Evolutionary conservation across 2,797 vertebrate genomes (phyloP), one percentile per base, ranked within the genome.

Genomic region (Lacerta bilineata): DNA sequence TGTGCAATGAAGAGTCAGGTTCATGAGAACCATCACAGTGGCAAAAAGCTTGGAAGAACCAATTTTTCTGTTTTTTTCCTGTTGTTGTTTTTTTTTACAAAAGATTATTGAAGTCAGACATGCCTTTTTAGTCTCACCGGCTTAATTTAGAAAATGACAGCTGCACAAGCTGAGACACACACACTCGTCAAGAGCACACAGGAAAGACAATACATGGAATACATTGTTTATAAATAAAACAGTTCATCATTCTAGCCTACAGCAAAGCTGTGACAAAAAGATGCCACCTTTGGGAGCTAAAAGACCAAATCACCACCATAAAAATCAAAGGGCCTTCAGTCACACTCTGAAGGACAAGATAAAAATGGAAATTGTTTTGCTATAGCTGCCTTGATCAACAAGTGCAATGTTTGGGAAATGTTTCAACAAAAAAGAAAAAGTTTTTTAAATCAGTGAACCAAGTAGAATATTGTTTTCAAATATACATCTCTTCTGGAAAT

Each of bases 21-120:
- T 39, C 27, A 43, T 27, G 90, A 92, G 78, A 87, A 92, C 86
- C 79, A 88, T 96, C 96, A 96, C 97, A 96, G 97, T 97, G 97
- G 93, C 90, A 66, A 8, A 88, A 95, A 75, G 77, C 85, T 93
- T 89, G 93, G 93, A 95, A 94, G 93, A 95, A 94, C 88, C 0
- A 88, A 94, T 76, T 90, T 77, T 90, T 76, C 41, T 64, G 8
- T 77, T 27, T 27, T 76, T 90, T 75, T 90, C 68, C 41, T 64
- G 8, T 77, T 27, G 20, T 76, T 90, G 72, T 90, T 76, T 55
- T 64, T 10, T 82, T 27, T 55, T 33, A 85, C 89, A 59, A 83
- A 75, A 72, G 84, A 89, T 87, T 87, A 69, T 91, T 68, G 68
- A 50, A 76, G 90, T 7, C 0, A 69, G 91, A 83, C 87, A 78